A percentile compares a stretch with the other conserved stretches of the same genome.
phyloP scores from a whole-genome alignment of 2,797 vertebrate genomes.

The Rhadinocentrus ornatus region DNA sequence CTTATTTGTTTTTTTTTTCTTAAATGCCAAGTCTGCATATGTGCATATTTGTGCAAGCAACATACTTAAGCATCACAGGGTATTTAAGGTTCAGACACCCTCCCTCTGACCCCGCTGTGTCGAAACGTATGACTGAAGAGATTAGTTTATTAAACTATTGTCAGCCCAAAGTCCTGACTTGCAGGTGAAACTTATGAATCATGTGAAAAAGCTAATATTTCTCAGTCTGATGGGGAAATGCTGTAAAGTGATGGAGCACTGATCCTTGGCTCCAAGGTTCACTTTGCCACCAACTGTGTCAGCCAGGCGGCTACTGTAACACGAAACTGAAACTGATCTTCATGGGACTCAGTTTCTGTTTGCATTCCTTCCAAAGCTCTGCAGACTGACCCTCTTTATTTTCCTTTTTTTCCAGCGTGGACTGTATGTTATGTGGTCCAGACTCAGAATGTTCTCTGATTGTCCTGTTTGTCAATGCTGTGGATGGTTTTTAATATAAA shows the following conservation, averaged over 20 bases:
- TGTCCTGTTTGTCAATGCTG: neutral
- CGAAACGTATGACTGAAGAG: constrained; percentile 44
- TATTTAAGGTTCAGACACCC: neutral
- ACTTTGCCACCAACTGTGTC: constrained; percentile 32
- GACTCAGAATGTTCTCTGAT: neutral
- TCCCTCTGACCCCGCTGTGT: constrained; percentile 19
- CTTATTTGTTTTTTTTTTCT: neutral
- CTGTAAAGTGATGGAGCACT: constrained; percentile 14
- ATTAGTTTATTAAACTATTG: constrained; percentile 64
- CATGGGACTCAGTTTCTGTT: constrained; percentile 13
- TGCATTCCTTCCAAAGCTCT: constrained; percentile 11
- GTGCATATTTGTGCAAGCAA: constrained; percentile 6
- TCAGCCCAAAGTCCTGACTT: constrained; percentile 55
- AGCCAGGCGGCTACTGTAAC: constrained; percentile 2
- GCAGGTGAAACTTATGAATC: constrained; percentile 60
- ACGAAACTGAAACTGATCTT: constrained; percentile 40
- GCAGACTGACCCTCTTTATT: constrained; percentile 21
- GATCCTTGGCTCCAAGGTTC: constrained; percentile 33
- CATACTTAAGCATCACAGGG: neutral
- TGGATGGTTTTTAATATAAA: neutral
- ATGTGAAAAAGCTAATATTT: constrained; percentile 68
- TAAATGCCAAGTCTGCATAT: neutral
- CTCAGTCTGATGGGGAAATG: constrained; percentile 27
- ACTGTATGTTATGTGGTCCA: constrained; percentile 8
- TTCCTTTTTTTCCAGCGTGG: constrained; percentile 11